Evolutionary conservation across 2,113 vertebrate species (phyloP).

Genomic region (Gobius niger): DNA sequence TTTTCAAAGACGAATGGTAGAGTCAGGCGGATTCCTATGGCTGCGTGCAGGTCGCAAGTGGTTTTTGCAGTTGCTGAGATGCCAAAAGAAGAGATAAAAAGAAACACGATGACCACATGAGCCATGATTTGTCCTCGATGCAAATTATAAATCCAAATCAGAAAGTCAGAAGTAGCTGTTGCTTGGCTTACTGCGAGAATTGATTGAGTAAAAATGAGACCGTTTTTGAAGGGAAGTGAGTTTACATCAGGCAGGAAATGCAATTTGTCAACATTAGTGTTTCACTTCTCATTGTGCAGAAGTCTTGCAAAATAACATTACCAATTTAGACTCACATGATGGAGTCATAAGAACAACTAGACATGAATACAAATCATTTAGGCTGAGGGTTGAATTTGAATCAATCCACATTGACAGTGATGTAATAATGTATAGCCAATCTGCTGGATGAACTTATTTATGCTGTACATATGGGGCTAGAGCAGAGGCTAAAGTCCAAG

Average conservation of each 20-base stretch:
- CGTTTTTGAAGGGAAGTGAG: slow-evolving; percentile 24
- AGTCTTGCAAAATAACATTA: slow-evolving; percentile 4
- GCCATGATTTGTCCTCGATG: slow-evolving; percentile 28
- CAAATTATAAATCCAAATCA: background rate
- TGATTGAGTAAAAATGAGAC: background rate
- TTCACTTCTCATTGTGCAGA: slow-evolving; percentile 39
- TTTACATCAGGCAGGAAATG: slow-evolving; percentile 19
- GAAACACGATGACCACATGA: slow-evolving; percentile 10
- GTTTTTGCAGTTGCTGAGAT: slow-evolving; percentile 28
- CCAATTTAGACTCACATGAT: background rate
- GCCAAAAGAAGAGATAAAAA: slow-evolving; percentile 20
- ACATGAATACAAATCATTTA: background rate
- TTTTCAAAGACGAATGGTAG: slow-evolving; percentile 29
- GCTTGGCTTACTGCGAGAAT: background rate
- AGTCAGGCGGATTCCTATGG: slow-evolving; percentile 33
- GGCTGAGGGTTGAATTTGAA: background rate
- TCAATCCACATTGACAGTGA: background rate
- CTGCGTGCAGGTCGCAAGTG: slow-evolving; percentile 33
- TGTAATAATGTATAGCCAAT: too few relatives aligned
- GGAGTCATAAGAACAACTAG: background rate
- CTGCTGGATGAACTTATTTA: too few relatives aligned
- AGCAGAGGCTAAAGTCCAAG: too few relatives aligned
- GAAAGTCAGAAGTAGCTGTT: background rate
- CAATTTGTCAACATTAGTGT: slow-evolving; percentile 30
- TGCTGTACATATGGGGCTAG: too few relatives aligned